These are phyloP conservation scores for Stichopus chloronotus DNA, from an alignment of 35 echinoderm and acorn worm genomes.

Conservation along the genomic window DNA sequence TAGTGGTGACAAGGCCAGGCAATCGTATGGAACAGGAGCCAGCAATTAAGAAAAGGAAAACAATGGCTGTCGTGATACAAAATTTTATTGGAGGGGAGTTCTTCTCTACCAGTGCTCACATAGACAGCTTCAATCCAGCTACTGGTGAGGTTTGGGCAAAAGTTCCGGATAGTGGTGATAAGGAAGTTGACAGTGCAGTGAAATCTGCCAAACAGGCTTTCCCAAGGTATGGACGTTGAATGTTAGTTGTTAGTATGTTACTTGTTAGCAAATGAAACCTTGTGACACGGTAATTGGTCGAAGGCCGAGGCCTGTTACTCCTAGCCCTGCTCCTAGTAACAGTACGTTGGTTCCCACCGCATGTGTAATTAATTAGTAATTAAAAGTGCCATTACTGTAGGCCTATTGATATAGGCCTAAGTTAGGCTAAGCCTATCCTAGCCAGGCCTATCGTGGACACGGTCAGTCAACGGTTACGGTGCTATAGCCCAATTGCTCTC, in stretches of 20 bases:
- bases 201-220: slow-evolving; percentile 77
- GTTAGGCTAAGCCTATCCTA: no score
- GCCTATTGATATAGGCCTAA: no score
- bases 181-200: slow-evolving; percentile 78
- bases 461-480: no score
- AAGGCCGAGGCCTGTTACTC: no score
- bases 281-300: no score
- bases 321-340: no score
- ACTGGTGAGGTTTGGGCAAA: slow-evolving; percentile 87
- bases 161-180: slow-evolving; percentile 82
- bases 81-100: slow-evolving; percentile 89
- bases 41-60: slow-evolving; percentile 34
- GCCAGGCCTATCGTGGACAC: no score
- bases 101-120: slow-evolving; percentile 20
- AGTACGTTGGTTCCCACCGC: no score
- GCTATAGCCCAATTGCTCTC: no score
- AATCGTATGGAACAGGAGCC: no score
- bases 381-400: not conserved
- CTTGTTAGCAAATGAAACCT: no score
- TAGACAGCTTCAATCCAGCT: slow-evolving; percentile 86
- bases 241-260: not conserved
- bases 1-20: not conserved
- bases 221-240: slow-evolving; percentile 55
- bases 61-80: slow-evolving; percentile 32
- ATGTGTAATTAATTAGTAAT: no score